Percentiles rank a stretch among this genome's conserved stretches.
phyloP scores from a whole-genome alignment of 2,888 invertebrate genomes.

The Amphipoea oculea region DNA sequence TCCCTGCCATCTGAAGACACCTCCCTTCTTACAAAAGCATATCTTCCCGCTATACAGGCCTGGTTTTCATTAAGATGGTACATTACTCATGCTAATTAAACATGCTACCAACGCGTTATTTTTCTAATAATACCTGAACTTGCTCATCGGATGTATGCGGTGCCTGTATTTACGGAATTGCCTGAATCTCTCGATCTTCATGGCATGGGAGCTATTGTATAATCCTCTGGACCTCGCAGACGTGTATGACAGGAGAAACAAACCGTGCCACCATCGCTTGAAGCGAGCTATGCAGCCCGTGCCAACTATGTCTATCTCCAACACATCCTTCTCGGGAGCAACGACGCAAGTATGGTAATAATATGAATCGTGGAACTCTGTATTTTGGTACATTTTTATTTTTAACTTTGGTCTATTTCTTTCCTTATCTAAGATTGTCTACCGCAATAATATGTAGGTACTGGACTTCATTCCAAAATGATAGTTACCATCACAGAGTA shows the following conservation, averaged over 20 bases:
- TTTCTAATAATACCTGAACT: constrained; percentile 45
- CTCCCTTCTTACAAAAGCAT: neutral
- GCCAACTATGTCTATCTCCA: constrained; percentile 51
- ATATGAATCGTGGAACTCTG: constrained; percentile 52
- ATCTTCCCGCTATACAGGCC: neutral
- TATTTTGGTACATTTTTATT: constrained; percentile 27
- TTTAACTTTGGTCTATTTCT: neutral
- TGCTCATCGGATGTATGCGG: constrained; percentile 62
- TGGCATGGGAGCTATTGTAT: constrained; percentile 56
- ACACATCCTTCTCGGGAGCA: constrained; percentile 56
- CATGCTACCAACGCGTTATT: neutral
- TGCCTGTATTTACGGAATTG: constrained; percentile 52
- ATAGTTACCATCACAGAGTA: neutral
- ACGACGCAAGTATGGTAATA: constrained; percentile 51
- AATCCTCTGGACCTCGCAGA: constrained; percentile 30
- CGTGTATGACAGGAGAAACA: constrained; percentile 52
- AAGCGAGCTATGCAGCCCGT: constrained; percentile 17
- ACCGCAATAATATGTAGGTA: neutral
- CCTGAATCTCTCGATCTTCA: constrained; percentile 57
- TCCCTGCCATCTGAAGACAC: neutral
- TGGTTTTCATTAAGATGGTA: neutral
- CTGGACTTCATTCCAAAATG: neutral
- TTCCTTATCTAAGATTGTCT: neutral
- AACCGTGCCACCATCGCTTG: constrained; percentile 56
- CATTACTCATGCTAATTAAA: neutral